Percentiles rank a stretch among this genome's conserved stretches.
Evolutionary conservation across 2,797 vertebrate species (phyloP).

Genomic region (Clamator glandarius): DNA sequence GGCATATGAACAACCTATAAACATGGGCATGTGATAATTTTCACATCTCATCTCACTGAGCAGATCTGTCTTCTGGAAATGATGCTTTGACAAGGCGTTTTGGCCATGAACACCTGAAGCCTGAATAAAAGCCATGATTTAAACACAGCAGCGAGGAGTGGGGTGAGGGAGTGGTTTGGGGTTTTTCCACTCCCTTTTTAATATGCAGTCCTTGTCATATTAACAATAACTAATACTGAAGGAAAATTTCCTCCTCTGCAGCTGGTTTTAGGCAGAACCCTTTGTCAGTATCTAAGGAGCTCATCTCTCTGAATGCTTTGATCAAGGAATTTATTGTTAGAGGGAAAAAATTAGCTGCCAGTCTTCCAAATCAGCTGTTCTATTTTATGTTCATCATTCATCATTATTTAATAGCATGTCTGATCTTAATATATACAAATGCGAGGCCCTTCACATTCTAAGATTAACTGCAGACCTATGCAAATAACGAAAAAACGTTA

Average conservation of each 20-base stretch:
- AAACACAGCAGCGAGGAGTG: neutral
- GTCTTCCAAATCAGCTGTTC: slow-evolving; percentile 62
- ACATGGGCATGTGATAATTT: neutral
- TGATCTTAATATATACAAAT: slow-evolving; percentile 59
- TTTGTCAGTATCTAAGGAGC: slow-evolving; percentile 58
- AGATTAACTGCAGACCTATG: slow-evolving; percentile 18
- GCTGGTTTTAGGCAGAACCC: slow-evolving; percentile 59
- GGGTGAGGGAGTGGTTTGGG: too few relatives aligned
- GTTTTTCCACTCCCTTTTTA: fast-evolving
- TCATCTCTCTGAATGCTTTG: slow-evolving; percentile 63
- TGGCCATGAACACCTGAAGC: neutral
- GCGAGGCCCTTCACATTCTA: slow-evolving; percentile 45
- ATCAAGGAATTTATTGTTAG: slow-evolving; percentile 66
- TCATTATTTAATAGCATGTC: slow-evolving; percentile 56
- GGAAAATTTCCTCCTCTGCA: slow-evolving; percentile 33
- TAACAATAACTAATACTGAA: slow-evolving; percentile 51
- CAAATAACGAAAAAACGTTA: slow-evolving; percentile 3
- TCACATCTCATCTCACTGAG: neutral
- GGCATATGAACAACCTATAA: neutral
- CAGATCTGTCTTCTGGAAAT: neutral
- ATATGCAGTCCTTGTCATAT: neutral
- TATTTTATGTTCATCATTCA: slow-evolving; percentile 57
- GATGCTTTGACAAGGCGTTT: neutral
- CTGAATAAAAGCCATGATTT: neutral
- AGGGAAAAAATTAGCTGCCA: slow-evolving; percentile 42